A percentile compares a stretch with the other conserved stretches of the same genome.
phyloP scores from a whole-genome alignment of 2,797 vertebrate genomes.

The Acrossocheilus fasciatus region DNA sequence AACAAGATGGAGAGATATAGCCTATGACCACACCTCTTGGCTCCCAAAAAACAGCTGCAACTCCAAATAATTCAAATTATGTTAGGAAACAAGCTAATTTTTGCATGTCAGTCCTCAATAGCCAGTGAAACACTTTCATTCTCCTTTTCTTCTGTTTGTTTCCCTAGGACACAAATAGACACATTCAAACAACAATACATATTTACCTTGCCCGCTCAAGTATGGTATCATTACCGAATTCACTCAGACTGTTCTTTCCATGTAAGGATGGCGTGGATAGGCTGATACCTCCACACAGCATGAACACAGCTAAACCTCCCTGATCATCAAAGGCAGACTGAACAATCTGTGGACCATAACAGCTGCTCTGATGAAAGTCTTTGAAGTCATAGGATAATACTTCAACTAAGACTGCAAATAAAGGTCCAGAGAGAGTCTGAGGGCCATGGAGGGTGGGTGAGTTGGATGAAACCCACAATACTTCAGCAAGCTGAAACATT shows the following conservation, averaged over 20 bases:
- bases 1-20: not conserved
- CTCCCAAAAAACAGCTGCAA: not conserved
- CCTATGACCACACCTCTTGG: not conserved
- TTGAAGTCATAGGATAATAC: not conserved
- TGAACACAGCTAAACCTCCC: constrained; percentile 28
- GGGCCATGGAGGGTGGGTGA: not conserved
- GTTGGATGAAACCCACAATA: not conserved
- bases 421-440: not conserved
- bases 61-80: constrained; percentile 3
- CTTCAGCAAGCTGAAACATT: not conserved
- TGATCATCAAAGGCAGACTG: not conserved
- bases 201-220: not conserved
- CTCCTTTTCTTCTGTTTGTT: not conserved
- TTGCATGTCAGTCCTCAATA: not conserved
- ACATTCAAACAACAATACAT: not conserved
- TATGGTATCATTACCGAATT: constrained; percentile 14
- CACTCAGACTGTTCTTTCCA: constrained; percentile 44
- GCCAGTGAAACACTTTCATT: not conserved
- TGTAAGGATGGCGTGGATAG: constrained; percentile 47
- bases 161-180: not conserved
- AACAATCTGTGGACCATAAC: not conserved
- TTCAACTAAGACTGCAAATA: not conserved
- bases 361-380: not conserved
- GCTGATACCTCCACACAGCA: not conserved
- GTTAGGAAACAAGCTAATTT: not conserved